phyloP scores from a whole-genome alignment of 23 tunicate species.

The Diplosoma virens region DNA sequence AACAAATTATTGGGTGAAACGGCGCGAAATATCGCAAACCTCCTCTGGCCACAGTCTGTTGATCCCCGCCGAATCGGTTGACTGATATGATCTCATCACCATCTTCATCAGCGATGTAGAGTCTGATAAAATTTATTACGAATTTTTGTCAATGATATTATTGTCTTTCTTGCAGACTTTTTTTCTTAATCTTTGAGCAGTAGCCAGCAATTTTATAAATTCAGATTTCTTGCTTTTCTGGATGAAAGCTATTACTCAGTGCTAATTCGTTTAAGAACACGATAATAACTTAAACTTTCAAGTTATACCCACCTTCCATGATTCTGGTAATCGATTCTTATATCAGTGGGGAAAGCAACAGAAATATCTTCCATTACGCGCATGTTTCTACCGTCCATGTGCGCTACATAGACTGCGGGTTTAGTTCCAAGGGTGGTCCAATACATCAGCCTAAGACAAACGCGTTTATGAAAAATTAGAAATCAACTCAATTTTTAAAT shows the following conservation, averaged over 20 bases:
- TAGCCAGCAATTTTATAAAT: no score
- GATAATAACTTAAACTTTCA: neutral
- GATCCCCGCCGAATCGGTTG: slow-evolving; percentile 24
- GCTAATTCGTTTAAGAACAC: no score
- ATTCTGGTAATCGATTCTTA: slow-evolving; percentile 71
- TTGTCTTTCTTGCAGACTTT: no score
- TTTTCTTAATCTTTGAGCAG: no score
- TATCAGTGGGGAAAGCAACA: slow-evolving; percentile 60
- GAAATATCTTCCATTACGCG: slow-evolving; percentile 6
- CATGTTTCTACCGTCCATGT: slow-evolving; percentile 66
- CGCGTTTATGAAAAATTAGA: neutral
- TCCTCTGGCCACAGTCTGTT: slow-evolving; percentile 37
- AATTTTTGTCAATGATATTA: neutral
- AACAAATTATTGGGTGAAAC: no score
- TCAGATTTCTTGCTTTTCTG: no score
- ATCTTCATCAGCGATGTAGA: slow-evolving; percentile 62
- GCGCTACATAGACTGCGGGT: slow-evolving; percentile 55
- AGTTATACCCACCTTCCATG: slow-evolving; percentile 42
- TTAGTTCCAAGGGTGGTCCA: slow-evolving; percentile 58
- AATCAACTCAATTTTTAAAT: neutral
- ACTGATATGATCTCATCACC: slow-evolving; percentile 39
- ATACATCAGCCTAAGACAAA: slow-evolving; percentile 52
- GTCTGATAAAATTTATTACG: slow-evolving; percentile 29
- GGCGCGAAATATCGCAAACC: slow-evolving; percentile 25
- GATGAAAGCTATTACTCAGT: no score